Conservation (phyloP, 2,797 vertebrate species). For the Acomys russatus region DNA sequence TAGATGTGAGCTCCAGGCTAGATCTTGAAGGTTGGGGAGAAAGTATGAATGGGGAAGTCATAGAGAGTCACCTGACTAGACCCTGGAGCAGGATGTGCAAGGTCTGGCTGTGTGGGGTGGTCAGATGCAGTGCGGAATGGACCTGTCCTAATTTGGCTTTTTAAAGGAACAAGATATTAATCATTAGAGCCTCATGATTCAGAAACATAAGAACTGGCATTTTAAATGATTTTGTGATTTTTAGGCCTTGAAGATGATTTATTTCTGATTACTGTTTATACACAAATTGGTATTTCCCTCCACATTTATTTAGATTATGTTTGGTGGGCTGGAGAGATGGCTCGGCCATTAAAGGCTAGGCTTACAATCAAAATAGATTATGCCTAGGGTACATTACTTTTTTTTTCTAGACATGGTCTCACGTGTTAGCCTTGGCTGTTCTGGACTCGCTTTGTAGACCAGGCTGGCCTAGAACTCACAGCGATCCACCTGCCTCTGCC, state of each 20-base stretch:
- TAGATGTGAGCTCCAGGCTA: background rate
- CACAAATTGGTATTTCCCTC: background rate
- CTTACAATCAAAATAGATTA: background rate
- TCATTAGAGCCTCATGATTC: background rate
- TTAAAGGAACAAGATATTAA: background rate
- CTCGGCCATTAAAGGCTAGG: background rate
- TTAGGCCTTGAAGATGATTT: background rate
- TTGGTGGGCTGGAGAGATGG: background rate
- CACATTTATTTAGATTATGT: background rate
- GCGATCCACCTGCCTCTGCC: no score
- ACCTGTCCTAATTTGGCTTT: background rate
- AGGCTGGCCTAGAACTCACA: no score
- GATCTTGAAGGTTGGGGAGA: background rate
- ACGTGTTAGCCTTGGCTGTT: no score
- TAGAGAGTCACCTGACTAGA: background rate
- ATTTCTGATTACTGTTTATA: constrained; percentile 13
- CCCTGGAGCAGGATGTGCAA: background rate
- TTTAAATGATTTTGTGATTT: background rate
- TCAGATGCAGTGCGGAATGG: background rate
- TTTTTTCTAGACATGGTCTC: no score
- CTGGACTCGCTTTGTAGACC: no score
- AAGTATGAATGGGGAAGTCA: background rate
- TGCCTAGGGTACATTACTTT: background rate
- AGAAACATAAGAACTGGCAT: background rate
- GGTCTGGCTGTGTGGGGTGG: background rate